These are phyloP conservation scores for Diplosoma virens DNA, from an alignment of 23 tunicate genomes.

Conservation along the genomic window DNA sequence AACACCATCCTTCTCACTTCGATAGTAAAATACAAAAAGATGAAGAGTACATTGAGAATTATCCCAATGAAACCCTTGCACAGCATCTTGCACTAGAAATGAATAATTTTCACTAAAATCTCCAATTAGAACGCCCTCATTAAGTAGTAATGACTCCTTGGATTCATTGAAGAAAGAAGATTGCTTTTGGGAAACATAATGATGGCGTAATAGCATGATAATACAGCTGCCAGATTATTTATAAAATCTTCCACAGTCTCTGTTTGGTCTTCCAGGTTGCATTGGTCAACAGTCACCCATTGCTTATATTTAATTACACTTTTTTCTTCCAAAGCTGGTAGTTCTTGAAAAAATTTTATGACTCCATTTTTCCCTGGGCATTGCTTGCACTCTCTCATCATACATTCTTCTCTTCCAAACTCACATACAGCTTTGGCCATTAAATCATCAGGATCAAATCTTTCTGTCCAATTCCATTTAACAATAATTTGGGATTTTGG, in stretches of 20 bases:
- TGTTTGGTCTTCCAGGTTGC: not conserved
- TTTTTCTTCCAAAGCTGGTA: conserved; percentile 8
- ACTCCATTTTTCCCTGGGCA: conserved; percentile 12
- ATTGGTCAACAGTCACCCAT: conserved; percentile 31
- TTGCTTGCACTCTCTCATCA: not conserved
- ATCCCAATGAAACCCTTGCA: conserved; percentile 2
- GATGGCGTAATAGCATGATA: not conserved
- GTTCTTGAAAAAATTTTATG: not conserved
- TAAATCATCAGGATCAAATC: not conserved
- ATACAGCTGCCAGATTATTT: not conserved
- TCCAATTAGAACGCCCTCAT: not conserved
- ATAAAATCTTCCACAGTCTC: conserved; percentile 6
- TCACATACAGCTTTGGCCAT: not conserved
- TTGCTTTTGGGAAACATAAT: not conserved
- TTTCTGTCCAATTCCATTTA: not conserved
- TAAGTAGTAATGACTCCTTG: not conserved
- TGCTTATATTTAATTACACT: conserved; percentile 2
- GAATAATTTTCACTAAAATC: conserved; percentile 41
- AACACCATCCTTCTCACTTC: not conserved
- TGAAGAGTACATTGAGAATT: conserved; percentile 23
- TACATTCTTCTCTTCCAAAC: conserved; percentile 9
- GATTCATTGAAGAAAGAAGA: not conserved
- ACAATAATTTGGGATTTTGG: conserved; percentile 21
- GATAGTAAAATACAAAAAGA: conserved; percentile 7
- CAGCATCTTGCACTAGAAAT: conserved; percentile 20